phyloP scores from a whole-genome alignment of 2,888 invertebrate species.

The Protophormia terraenovae region DNA sequence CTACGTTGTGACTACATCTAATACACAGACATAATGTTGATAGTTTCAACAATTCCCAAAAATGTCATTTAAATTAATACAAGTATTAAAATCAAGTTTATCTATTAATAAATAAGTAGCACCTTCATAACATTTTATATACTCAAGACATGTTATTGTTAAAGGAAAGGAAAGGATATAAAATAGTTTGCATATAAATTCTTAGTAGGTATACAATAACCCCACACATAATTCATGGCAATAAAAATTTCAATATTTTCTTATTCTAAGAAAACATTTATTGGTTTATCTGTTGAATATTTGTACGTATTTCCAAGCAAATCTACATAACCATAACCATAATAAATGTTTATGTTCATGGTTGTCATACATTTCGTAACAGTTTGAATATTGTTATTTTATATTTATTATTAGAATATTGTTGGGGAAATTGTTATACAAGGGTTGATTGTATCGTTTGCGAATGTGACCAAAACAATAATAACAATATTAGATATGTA shows the following conservation, averaged over 20 bases:
- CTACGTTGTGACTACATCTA: too few species aligned
- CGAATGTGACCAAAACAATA: neutral
- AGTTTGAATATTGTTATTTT: neutral
- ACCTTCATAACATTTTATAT: conserved; percentile 21
- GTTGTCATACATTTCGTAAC: neutral
- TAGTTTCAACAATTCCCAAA: conserved; percentile 35
- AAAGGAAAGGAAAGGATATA: neutral
- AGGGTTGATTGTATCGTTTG: neutral
- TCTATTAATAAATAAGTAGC: neutral
- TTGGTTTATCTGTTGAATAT: neutral
- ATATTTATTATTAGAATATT: neutral
- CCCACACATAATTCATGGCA: too few species aligned
- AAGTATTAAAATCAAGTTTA: conserved; percentile 13
- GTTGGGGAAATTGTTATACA: conserved; percentile 3
- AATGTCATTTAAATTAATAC: conserved; percentile 39
- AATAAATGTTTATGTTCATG: conserved; percentile 8
- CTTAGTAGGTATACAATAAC: too few species aligned
- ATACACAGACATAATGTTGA: neutral
- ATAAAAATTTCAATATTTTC: neutral
- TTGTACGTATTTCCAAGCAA: too few species aligned
- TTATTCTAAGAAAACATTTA: neutral
- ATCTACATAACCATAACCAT: too few species aligned
- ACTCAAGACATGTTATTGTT: neutral
- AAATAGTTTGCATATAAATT: too few species aligned
- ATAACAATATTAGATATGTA: too few species aligned